These are phyloP conservation scores for Melitaea cinxia DNA, from an alignment of 1,140 invertebrate species.

Conservation along the genomic window DNA sequence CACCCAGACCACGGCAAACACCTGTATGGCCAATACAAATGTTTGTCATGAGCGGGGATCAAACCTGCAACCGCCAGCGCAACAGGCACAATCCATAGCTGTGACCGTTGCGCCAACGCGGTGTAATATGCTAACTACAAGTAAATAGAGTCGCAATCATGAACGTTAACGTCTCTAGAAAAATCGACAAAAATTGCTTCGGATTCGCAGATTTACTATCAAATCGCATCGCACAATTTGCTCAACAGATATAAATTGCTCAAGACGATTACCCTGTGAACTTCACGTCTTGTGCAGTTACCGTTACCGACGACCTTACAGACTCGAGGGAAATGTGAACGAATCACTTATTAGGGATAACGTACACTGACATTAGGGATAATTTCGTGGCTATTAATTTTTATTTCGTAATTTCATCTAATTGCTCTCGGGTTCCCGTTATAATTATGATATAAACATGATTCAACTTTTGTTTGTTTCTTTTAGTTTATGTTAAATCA, in stretches of 20 bases:
- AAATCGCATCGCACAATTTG: conserved; percentile 37
- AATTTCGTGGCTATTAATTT: neutral
- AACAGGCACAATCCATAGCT: too few relatives aligned
- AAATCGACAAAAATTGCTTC: neutral
- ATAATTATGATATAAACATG: too few relatives aligned
- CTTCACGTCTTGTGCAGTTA: conserved; percentile 23
- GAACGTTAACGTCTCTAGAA: neutral
- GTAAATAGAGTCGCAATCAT: neutral
- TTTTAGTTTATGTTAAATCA: too few relatives aligned
- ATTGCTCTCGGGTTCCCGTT: too few relatives aligned
- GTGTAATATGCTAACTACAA: too few relatives aligned
- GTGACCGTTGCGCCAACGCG: too few relatives aligned
- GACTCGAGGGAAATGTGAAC: conserved; percentile 15
- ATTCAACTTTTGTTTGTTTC: too few relatives aligned
- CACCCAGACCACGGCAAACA: too few relatives aligned
- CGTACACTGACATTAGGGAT: conserved; percentile 6
- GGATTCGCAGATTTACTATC: neutral
- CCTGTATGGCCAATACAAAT: too few relatives aligned
- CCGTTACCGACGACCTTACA: conserved; percentile 24
- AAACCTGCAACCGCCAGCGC: too few relatives aligned
- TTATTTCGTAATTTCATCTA: neutral
- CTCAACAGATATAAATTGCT: conserved; percentile 34
- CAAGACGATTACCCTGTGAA: conserved; percentile 34
- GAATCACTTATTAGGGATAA: conserved; percentile 19
- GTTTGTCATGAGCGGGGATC: too few relatives aligned